A percentile compares a stretch with the other conserved stretches of the same genome.
phyloP scores from a whole-genome alignment of 2,113 vertebrate species.

The Menura novaehollandiae region DNA sequence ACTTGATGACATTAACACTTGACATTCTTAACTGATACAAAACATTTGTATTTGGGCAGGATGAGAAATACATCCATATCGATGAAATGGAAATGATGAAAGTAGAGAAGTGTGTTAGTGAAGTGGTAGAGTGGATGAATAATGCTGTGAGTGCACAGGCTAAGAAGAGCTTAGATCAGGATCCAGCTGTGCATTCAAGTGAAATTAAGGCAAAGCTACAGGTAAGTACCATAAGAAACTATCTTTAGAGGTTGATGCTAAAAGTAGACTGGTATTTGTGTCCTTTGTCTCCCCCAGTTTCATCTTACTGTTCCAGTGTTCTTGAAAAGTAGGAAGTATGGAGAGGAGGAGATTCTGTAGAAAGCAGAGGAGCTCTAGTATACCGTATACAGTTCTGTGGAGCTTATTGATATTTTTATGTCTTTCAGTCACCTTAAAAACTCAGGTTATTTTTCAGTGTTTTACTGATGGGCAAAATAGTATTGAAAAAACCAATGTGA shows the following conservation, averaged over 20 bases:
- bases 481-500: neutral
- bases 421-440: neutral
- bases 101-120: slow-evolving; percentile 76
- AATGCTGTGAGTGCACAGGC: slow-evolving; percentile 75
- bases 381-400: neutral
- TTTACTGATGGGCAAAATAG: neutral
- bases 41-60: slow-evolving; percentile 52
- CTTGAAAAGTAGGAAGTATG: neutral
- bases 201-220: slow-evolving; percentile 78
- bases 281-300: neutral
- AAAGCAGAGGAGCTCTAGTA: neutral
- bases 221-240: slow-evolving; percentile 40
- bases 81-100: slow-evolving; percentile 80
- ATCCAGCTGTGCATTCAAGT: slow-evolving; percentile 69
- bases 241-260: neutral
- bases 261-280: neutral
- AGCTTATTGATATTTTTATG: neutral
- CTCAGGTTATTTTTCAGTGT: neutral
- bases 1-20: neutral
- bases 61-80: slow-evolving; percentile 78
- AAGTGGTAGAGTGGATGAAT: slow-evolving; percentile 80
- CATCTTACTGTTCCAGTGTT: neutral
- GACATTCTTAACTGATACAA: neutral
- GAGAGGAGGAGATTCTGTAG: neutral
- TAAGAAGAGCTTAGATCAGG: slow-evolving; percentile 72